phyloP scores from a whole-genome alignment of 2,113 vertebrate genomes.

The Cynopterus brachyotis region DNA sequence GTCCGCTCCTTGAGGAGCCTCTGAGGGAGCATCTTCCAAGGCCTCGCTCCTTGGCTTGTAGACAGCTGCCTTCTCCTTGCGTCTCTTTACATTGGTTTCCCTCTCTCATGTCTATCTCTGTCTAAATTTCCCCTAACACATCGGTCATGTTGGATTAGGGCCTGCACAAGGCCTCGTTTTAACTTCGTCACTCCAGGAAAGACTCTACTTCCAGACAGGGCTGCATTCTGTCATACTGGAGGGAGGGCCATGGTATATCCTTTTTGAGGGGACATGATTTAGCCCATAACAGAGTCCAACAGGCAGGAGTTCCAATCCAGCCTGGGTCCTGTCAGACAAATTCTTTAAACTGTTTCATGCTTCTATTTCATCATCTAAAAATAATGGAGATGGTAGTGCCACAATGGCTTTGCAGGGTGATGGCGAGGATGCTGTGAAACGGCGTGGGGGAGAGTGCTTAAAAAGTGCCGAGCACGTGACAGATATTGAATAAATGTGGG shows the following conservation, averaged over 20 bases:
- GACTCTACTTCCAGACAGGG: background rate
- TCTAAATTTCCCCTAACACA: background rate
- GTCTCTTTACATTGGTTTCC: background rate
- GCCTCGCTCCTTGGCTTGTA: background rate
- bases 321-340: background rate
- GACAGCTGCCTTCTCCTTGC: background rate
- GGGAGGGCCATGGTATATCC: background rate
- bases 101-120: background rate
- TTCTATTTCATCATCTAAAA: background rate
- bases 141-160: background rate
- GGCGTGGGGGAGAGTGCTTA: accelerated
- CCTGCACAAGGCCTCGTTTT: background rate
- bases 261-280: background rate
- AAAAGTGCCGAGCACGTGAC: accelerated
- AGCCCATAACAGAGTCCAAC: background rate
- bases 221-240: background rate
- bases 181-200: background rate
- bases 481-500: accelerated
- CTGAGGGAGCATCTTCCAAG: no score
- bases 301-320: background rate
- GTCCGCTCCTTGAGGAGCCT: background rate
- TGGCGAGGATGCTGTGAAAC: accelerated
- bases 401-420: background rate
- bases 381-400: no score
- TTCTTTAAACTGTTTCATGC: background rate